Evolutionary conservation across 2,113 vertebrate species (phyloP).

Genomic region (Neomonachus schauinslandi): DNA sequence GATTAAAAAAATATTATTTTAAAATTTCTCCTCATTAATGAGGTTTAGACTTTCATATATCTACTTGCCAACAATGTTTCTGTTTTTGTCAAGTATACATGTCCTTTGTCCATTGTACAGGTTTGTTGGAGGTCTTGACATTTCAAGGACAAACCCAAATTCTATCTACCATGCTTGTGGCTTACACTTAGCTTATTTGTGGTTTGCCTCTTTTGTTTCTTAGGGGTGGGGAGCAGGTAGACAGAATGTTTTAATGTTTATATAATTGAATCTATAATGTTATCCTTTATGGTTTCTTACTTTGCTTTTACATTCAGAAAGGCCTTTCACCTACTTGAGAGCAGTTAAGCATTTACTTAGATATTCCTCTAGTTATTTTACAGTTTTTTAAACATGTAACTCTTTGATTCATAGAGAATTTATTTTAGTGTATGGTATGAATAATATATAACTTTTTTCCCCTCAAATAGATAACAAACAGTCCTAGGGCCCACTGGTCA

Average conservation of each 20-base stretch:
- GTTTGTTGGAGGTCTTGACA: not conserved
- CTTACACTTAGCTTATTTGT: not conserved
- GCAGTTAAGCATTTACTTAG: not conserved
- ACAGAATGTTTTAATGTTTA: not conserved
- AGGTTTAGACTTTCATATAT: not conserved
- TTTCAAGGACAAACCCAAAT: not conserved
- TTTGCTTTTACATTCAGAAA: not conserved
- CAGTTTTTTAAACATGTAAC: not conserved
- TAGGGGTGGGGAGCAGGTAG: too few relatives aligned
- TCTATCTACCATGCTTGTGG: not conserved
- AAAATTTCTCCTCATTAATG: not conserved
- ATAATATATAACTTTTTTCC: not conserved
- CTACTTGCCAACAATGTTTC: not conserved
- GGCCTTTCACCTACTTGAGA: not conserved
- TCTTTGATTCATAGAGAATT: conserved; percentile 12
- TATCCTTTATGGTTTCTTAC: not conserved
- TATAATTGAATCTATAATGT: not conserved
- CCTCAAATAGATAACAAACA: not conserved
- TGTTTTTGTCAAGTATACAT: not conserved
- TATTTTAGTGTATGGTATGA: not conserved
- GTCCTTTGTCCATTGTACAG: not conserved
- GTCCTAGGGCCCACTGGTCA: not conserved
- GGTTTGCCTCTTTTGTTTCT: not conserved
- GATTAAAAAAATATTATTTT: not conserved
- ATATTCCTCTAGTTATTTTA: not conserved